Evolutionary conservation across 1,140 invertebrate species (phyloP).

Genomic region (Condylostylus longicornis): DNA sequence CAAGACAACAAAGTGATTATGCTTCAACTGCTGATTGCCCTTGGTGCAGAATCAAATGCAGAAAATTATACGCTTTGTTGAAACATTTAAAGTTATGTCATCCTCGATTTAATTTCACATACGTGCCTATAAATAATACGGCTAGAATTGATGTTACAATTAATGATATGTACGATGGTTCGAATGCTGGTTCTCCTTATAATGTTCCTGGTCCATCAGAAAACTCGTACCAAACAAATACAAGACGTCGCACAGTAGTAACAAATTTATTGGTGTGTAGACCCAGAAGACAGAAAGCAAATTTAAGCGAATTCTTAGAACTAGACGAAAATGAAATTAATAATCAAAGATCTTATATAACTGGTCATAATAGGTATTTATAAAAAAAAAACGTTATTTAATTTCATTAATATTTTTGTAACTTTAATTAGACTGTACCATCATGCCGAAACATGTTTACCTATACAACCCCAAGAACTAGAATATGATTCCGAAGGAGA

Average conservation of each 20-base stretch:
- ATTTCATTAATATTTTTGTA: constrained; percentile 2
- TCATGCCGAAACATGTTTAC: constrained; percentile 82
- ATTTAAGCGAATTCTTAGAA: constrained; percentile 71
- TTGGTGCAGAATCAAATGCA: constrained; percentile 86
- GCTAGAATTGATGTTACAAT: constrained; percentile 87
- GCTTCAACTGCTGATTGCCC: constrained; percentile 84
- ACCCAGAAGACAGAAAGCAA: constrained; percentile 52
- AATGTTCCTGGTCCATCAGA: constrained; percentile 61
- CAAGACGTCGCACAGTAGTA: constrained; percentile 66
- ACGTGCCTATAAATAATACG: constrained; percentile 50
- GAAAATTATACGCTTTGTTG: constrained; percentile 70
- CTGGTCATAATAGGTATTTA: constrained; percentile 68
- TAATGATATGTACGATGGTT: constrained; percentile 89
- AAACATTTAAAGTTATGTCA: constrained; percentile 91
- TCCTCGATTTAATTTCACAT: constrained; percentile 79
- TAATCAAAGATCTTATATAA: constrained; percentile 69
- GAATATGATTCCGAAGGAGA: constrained; percentile 89
- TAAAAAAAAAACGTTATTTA: neutral
- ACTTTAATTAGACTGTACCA: constrained; percentile 64
- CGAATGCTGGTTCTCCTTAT: constrained; percentile 87
- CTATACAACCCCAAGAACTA: constrained; percentile 86
- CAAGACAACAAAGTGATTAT: constrained; percentile 85
- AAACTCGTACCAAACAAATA: constrained; percentile 54
- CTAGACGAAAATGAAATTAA: constrained; percentile 63
- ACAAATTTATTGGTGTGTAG: constrained; percentile 81